Evolutionary conservation across 2,888 invertebrate genomes (phyloP).

Genomic region (Odontocerum albicorne): DNA sequence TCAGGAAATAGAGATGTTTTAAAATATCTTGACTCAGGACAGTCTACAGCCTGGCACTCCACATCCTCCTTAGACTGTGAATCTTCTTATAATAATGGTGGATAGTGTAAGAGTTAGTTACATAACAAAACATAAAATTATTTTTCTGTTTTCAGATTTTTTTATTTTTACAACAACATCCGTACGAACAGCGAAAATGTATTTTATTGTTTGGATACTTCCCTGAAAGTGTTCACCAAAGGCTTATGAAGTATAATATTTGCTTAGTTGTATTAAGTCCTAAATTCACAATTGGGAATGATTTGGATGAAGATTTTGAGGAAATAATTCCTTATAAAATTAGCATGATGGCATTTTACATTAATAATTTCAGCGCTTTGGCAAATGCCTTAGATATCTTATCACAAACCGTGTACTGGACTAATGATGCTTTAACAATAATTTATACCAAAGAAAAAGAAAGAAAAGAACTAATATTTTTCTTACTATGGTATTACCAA

Average conservation of each 20-base stretch:
- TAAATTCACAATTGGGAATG: not conserved
- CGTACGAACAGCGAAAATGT: slow-evolving; percentile 6
- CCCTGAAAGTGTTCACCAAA: slow-evolving; percentile 8
- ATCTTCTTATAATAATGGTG: too few relatives aligned
- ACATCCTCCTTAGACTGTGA: too few relatives aligned
- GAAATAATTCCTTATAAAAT: slow-evolving; percentile 25
- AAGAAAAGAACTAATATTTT: slow-evolving; percentile 17
- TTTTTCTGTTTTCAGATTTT: slow-evolving; percentile 16
- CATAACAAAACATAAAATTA: not conserved
- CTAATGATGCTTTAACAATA: slow-evolving; percentile 20
- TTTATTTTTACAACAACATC: slow-evolving; percentile 13
- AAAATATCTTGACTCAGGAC: too few relatives aligned
- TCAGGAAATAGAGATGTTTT: too few relatives aligned
- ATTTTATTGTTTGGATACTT: slow-evolving; percentile 21
- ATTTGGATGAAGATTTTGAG: slow-evolving; percentile 3
- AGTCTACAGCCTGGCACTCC: too few relatives aligned
- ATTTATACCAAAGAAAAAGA: slow-evolving; percentile 2
- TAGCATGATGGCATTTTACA: slow-evolving; percentile 19
- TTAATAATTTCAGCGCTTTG: slow-evolving; percentile 3
- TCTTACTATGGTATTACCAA: slow-evolving; percentile 30
- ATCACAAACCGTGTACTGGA: slow-evolving; percentile 19
- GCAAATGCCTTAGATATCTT: slow-evolving; percentile 17
- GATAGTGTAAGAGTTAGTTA: too few relatives aligned
- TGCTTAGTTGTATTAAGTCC: slow-evolving; percentile 21
- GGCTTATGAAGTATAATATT: slow-evolving; percentile 1